A percentile compares a stretch with the other conserved stretches of the same genome.
Evolutionary conservation across 1,140 invertebrate genomes (phyloP).

Genomic region (Homarus americanus): DNA sequence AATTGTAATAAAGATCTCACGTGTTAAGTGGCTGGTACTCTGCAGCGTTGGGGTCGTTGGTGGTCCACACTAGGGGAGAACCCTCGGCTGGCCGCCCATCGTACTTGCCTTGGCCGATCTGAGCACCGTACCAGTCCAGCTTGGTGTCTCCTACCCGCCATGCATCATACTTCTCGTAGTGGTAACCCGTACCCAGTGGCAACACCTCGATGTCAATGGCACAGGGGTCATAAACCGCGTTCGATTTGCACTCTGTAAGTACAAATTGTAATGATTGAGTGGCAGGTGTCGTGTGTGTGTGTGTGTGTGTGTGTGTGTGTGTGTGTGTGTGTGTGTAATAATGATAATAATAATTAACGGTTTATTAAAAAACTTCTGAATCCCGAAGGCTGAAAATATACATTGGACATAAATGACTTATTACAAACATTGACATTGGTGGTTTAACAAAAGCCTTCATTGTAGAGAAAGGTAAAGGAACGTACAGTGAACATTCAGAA

Average conservation of each 20-base stretch:
- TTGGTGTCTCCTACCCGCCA: slow-evolving; percentile 78
- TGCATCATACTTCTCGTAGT: slow-evolving; percentile 77
- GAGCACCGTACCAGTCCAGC: slow-evolving; percentile 79
- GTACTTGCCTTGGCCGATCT: slow-evolving; percentile 77
- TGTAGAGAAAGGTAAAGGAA: too few relatives aligned
- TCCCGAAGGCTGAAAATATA: too few relatives aligned
- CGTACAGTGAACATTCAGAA: too few relatives aligned
- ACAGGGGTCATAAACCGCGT: slow-evolving; percentile 75
- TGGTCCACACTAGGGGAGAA: slow-evolving; percentile 79
- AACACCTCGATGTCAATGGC: slow-evolving; percentile 77
- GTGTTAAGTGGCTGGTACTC: slow-evolving; percentile 77
- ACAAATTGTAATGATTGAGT: slow-evolving; percentile 88
- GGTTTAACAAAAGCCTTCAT: too few relatives aligned
- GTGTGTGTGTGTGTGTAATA: too few relatives aligned
- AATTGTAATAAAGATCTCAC: background rate
- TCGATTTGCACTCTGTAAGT: slow-evolving; percentile 75
- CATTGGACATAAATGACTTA: too few relatives aligned
- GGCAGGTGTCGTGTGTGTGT: too few relatives aligned
- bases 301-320: too few relatives aligned
- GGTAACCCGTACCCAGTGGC: slow-evolving; percentile 69
- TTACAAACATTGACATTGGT: too few relatives aligned
- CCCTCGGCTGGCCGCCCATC: slow-evolving; percentile 77
- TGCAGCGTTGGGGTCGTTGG: slow-evolving; percentile 76
- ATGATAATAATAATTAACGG: too few relatives aligned
- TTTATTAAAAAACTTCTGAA: too few relatives aligned